phyloP scores from a whole-genome alignment of 2,797 vertebrate species.

The Scleropages formosus region DNA sequence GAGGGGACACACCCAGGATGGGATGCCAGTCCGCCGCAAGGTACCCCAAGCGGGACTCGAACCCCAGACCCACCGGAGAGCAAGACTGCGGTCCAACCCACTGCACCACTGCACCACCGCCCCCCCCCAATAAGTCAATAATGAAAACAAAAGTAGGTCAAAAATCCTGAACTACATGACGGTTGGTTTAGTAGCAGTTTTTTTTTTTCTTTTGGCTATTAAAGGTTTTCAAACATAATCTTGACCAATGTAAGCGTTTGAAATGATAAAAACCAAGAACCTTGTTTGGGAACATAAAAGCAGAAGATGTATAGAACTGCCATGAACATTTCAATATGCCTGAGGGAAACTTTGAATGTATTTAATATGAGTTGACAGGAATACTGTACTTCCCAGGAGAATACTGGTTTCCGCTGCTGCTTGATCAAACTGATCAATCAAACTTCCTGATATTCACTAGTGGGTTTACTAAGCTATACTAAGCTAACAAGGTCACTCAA shows the following conservation, averaged over 20 bases:
- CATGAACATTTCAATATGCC: background rate
- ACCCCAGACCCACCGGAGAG: too few species aligned
- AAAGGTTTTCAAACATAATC: background rate
- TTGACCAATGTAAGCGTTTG: background rate
- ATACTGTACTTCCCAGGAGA: background rate
- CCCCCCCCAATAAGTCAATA: background rate
- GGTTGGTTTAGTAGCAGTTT: background rate
- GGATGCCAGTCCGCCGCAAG: too few species aligned
- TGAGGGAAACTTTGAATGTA: background rate
- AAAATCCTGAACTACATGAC: slow-evolving; percentile 18
- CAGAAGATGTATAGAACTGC: too few species aligned
- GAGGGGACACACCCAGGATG: too few species aligned
- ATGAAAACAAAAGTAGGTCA: background rate
- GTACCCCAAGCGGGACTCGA: too few species aligned
- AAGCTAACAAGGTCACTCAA: background rate
- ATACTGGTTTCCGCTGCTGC: background rate
- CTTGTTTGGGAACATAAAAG: too few species aligned
- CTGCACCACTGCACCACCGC: background rate
- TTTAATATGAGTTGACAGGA: background rate
- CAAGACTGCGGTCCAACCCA: too few species aligned
- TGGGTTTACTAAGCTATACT: background rate
- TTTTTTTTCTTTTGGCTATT: background rate
- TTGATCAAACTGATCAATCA: background rate
- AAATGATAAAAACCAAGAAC: background rate
- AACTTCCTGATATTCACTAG: background rate